phyloP scores from a whole-genome alignment of 2,797 vertebrate genomes.

The Cryptoblepharus egeriae region DNA sequence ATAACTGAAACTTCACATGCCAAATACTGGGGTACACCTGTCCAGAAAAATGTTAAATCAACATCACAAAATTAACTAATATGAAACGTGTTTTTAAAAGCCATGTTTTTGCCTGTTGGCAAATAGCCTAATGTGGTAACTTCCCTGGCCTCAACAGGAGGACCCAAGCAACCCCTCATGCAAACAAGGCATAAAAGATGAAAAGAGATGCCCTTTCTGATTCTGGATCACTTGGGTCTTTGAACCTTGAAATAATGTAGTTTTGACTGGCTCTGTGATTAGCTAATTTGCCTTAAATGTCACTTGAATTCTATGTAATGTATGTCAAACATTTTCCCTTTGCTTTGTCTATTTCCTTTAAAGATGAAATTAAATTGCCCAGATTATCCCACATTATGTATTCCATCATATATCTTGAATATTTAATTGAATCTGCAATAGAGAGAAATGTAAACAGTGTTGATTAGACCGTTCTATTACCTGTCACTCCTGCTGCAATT shows the following conservation, averaged over 20 bases:
- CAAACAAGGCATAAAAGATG: not conserved
- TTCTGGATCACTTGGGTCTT: slow-evolving; percentile 4
- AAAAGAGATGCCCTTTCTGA: not conserved
- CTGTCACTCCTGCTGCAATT: slow-evolving; percentile 11
- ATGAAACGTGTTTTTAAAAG: no score
- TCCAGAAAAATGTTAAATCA: no score
- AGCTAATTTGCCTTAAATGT: slow-evolving; percentile 35
- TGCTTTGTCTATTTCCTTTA: not conserved
- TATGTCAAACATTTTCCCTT: slow-evolving; percentile 22
- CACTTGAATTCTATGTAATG: slow-evolving; percentile 18
- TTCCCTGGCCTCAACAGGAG: no score
- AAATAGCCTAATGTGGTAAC: no score
- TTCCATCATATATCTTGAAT: slow-evolving; percentile 17
- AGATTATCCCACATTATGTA: slow-evolving; percentile 27
- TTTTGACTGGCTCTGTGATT: slow-evolving; percentile 16
- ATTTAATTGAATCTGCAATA: slow-evolving; percentile 23
- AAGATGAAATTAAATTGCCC: slow-evolving; percentile 25
- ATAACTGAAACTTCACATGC: no score
- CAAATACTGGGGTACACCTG: no score
- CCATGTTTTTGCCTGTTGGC: no score
- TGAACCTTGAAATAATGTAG: slow-evolving; percentile 20
- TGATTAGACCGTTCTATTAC: slow-evolving; percentile 24
- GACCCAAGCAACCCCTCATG: not conserved
- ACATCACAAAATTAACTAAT: no score
- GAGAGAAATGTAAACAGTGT: slow-evolving; percentile 19